These are phyloP conservation scores for Amblyopsis rosae DNA, from an alignment of 2,113 vertebrate genomes.

Conservation along the genomic window DNA sequence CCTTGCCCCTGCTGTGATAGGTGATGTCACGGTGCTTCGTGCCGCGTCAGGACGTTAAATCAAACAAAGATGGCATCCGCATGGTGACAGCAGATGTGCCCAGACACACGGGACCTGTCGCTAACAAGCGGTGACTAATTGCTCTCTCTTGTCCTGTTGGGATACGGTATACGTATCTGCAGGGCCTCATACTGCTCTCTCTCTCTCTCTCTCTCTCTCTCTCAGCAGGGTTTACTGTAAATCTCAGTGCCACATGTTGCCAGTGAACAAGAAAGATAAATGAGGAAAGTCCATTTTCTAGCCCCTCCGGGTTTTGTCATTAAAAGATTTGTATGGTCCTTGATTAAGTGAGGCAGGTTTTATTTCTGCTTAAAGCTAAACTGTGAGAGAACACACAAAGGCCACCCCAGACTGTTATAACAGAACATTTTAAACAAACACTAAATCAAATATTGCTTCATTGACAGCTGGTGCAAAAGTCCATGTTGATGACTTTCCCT, in stretches of 20 bases:
- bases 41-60: conserved; percentile 41
- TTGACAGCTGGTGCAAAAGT: conserved; percentile 35
- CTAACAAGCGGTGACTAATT: conserved; percentile 68
- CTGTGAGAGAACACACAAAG: neutral
- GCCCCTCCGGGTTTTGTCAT: conserved; percentile 1
- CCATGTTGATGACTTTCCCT: conserved; percentile 22
- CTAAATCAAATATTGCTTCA: conserved; percentile 19
- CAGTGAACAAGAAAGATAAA: conserved; percentile 8
- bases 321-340: conserved; percentile 12
- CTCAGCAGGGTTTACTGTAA: neutral
- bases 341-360: neutral
- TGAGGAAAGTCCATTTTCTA: conserved; percentile 2
- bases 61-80: conserved; percentile 52
- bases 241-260: neutral
- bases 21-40: conserved; percentile 7
- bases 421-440: conserved; percentile 26
- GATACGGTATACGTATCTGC: conserved; percentile 35
- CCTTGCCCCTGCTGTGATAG: neutral
- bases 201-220: neutral
- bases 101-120: conserved; percentile 47
- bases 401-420: neutral
- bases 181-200: conserved; percentile 18
- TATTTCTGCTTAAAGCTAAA: neutral
- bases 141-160: conserved; percentile 33
- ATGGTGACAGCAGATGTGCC: conserved; percentile 30